These are phyloP conservation scores for Ibidorhyncha struthersii DNA, from an alignment of 2,113 vertebrate genomes.

Conservation along the genomic window DNA sequence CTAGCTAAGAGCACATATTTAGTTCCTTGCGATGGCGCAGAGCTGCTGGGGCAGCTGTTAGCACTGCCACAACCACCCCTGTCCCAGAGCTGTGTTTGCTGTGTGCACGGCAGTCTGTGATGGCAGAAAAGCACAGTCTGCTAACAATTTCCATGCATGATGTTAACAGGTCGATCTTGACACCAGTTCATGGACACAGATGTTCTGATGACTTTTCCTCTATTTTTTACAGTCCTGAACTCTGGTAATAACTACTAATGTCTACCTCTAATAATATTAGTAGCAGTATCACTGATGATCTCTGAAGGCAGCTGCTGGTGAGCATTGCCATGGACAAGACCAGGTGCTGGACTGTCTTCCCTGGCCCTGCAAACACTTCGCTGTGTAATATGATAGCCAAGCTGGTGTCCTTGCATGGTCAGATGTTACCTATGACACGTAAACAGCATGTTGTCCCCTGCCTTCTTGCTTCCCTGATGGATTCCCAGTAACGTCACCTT, in stretches of 20 bases:
- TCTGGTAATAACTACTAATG: neutral
- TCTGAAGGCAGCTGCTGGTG: neutral
- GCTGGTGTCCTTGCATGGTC: neutral
- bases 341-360: neutral
- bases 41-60: neutral
- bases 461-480: neutral
- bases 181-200: neutral
- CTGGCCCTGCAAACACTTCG: neutral
- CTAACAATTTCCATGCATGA: neutral
- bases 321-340: neutral
- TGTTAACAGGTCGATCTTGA: neutral
- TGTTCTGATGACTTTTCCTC: neutral
- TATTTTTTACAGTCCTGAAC: neutral
- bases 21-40: neutral
- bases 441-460: neutral
- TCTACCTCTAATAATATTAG: neutral
- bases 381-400: neutral
- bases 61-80: neutral
- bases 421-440: neutral
- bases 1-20: neutral
- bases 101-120: rapidly evolving
- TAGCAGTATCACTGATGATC: neutral
- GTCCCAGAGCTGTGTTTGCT: neutral
- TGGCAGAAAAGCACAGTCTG: neutral
- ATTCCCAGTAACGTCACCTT: neutral